These are phyloP conservation scores for Lophotriccus pileatus DNA, from an alignment of 2,797 vertebrate genomes.

Conservation along the genomic window DNA sequence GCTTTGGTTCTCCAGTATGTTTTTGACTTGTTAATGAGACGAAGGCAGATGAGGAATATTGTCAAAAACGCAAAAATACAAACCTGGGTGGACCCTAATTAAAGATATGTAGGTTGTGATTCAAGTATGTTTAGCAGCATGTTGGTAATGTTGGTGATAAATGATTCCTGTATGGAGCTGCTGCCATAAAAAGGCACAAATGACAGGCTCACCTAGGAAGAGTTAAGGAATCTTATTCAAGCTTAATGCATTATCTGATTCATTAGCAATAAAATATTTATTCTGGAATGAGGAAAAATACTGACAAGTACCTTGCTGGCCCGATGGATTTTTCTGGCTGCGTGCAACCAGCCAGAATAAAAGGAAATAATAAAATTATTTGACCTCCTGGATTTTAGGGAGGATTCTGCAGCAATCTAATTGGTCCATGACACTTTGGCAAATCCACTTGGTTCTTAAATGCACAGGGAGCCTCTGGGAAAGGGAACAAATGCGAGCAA, in stretches of 20 bases:
- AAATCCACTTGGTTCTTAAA: rapidly evolving
- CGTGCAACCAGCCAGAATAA: neutral
- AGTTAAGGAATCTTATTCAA: neutral
- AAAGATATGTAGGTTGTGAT: constrained; percentile 11
- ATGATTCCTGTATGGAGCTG: neutral
- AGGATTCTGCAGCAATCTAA: neutral
- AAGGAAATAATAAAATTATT: neutral
- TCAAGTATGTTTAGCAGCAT: neutral
- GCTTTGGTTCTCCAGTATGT: neutral
- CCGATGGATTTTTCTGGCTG: neutral
- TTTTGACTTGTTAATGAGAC: neutral
- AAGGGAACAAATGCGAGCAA: neutral
- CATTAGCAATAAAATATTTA: constrained; percentile 13
- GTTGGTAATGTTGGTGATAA: neutral
- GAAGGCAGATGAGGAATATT: constrained; percentile 16
- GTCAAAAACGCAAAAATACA: neutral
- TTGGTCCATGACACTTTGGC: neutral
- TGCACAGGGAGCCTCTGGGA: neutral
- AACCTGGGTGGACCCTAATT: constrained; percentile 1
- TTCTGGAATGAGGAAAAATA: neutral
- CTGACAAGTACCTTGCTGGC: neutral
- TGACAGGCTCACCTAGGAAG: neutral
- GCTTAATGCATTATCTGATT: neutral
- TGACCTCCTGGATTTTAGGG: neutral
- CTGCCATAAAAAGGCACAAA: neutral